phyloP scores from a whole-genome alignment of 2,888 invertebrate genomes.

The Pelosia muscerda region DNA sequence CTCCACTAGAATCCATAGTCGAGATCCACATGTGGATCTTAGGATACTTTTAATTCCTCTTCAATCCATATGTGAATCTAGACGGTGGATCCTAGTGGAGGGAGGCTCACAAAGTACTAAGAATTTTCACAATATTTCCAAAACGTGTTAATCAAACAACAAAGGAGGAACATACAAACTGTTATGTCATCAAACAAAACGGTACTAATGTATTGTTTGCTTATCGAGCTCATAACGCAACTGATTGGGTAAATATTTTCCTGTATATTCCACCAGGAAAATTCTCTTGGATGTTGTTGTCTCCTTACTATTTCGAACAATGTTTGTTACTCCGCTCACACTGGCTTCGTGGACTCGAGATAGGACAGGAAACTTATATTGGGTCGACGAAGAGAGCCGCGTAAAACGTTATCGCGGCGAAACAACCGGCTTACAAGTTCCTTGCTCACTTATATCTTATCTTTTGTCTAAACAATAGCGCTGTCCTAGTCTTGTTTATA shows the following conservation, averaged over 20 bases:
- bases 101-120: neutral
- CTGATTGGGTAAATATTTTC: constrained; percentile 21
- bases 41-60: too few relatives aligned
- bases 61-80: too few relatives aligned
- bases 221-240: constrained; percentile 7
- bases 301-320: neutral
- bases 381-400: constrained; percentile 55
- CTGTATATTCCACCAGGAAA: constrained; percentile 7
- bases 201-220: constrained; percentile 14
- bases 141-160: neutral
- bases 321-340: constrained; percentile 26
- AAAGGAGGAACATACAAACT: neutral
- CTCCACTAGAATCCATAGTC: too few relatives aligned
- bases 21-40: too few relatives aligned
- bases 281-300: neutral
- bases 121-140: neutral
- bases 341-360: constrained; percentile 39
- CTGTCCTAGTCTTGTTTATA: constrained; percentile 55
- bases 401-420: constrained; percentile 66
- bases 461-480: constrained; percentile 67
- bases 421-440: constrained; percentile 66
- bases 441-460: constrained; percentile 60
- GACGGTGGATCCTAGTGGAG: too few relatives aligned
- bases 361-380: constrained; percentile 68
- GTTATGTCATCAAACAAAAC: neutral